These are phyloP conservation scores for Craniophora ligustri DNA, from an alignment of 2,888 invertebrate genomes.

Conservation along the genomic window DNA sequence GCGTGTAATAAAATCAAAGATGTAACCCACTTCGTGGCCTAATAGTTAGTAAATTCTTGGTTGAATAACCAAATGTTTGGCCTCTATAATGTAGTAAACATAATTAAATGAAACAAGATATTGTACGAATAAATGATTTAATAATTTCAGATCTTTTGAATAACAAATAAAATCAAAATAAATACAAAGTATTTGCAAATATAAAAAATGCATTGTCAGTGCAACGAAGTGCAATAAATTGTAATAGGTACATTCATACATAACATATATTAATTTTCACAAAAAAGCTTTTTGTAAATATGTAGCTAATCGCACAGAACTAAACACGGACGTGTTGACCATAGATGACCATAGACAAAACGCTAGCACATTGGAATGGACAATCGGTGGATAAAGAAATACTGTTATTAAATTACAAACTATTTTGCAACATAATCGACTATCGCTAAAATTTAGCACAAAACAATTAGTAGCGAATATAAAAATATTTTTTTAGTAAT, in stretches of 20 bases:
- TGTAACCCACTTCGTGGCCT: no score
- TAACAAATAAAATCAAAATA: constrained; percentile 64
- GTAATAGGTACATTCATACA: constrained; percentile 41
- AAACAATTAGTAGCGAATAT: constrained; percentile 44
- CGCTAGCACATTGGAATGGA: constrained; percentile 64
- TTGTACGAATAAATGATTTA: constrained; percentile 61
- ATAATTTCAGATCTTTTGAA: constrained; percentile 80
- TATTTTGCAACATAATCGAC: constrained; percentile 42
- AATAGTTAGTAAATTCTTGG: no score
- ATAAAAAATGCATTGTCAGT: constrained; percentile 78
- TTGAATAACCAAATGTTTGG: no score
- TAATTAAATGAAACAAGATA: constrained; percentile 34
- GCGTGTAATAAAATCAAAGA: no score
- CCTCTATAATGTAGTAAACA: no score
- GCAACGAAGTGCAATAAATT: constrained; percentile 65
- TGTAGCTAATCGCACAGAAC: constrained; percentile 64
- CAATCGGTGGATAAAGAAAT: constrained; percentile 66
- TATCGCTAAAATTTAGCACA: constrained; percentile 40
- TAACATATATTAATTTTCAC: constrained; percentile 48
- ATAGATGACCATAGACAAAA: constrained; percentile 49
- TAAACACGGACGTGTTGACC: constrained; percentile 47
- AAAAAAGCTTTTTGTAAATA: constrained; percentile 39
- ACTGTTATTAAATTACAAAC: constrained; percentile 51
- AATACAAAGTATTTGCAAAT: constrained; percentile 55
- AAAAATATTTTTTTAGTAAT: constrained; percentile 50